A percentile compares a stretch with the other conserved stretches of the same genome.
Evolutionary conservation across 2,113 vertebrate species (phyloP).

Genomic region (Phylloscopus whistleri): DNA sequence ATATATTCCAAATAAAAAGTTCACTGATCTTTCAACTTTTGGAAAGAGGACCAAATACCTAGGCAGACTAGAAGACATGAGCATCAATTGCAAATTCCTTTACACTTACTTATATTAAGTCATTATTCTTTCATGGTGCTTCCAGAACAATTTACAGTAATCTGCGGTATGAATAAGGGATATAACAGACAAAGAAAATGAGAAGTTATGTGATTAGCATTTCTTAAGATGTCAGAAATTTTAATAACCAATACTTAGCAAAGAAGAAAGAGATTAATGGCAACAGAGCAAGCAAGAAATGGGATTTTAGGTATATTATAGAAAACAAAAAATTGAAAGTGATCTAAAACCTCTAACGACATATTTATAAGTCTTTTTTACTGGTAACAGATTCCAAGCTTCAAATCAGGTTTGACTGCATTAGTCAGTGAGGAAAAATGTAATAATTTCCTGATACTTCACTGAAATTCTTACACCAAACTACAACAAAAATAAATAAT

Average conservation of each 20-base stretch:
- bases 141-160: neutral
- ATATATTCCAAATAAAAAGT: neutral
- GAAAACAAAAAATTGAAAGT: neutral
- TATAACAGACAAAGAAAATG: neutral
- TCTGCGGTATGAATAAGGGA: neutral
- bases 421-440: slow-evolving; percentile 4
- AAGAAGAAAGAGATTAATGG: neutral
- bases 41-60: neutral
- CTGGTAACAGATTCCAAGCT: neutral
- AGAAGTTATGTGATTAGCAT: neutral
- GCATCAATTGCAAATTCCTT: neutral
- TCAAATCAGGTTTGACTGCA: neutral
- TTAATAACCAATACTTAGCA: neutral
- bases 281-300: neutral
- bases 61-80: neutral
- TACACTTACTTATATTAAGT: neutral
- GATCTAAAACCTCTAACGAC: neutral
- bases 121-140: neutral
- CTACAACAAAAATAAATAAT: neutral
- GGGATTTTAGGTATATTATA: neutral
- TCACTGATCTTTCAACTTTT: neutral
- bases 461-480: neutral
- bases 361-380: neutral
- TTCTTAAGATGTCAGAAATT: neutral
- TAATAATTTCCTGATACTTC: neutral